A percentile compares a stretch with the other conserved stretches of the same genome.
Evolutionary conservation across 1,140 invertebrate genomes (phyloP).

Genomic region (Diabrotica undecimpunctata): DNA sequence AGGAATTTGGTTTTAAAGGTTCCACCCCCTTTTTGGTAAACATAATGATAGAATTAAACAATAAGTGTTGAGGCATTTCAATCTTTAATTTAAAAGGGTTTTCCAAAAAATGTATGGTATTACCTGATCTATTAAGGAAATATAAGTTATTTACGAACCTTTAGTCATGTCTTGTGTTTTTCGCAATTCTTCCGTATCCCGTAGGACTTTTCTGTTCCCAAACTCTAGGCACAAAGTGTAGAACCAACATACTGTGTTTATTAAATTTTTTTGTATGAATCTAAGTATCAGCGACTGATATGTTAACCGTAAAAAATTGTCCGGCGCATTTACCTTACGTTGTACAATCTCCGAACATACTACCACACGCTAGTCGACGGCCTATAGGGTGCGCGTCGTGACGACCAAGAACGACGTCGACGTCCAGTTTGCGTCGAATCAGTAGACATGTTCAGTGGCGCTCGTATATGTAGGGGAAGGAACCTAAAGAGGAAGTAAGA

Average conservation of each 20-base stretch:
- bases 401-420: not conserved
- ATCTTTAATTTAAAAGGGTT: too few relatives aligned
- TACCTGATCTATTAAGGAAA: not conserved
- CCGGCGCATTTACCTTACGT: not conserved
- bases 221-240: not conserved
- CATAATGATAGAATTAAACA: too few relatives aligned
- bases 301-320: not conserved
- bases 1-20: too few relatives aligned
- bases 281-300: not conserved
- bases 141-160: not conserved
- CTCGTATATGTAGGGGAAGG: not conserved
- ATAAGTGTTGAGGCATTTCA: too few relatives aligned
- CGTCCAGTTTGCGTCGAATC: constrained; percentile 1
- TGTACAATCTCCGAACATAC: not conserved
- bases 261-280: not conserved
- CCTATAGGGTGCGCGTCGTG: not conserved
- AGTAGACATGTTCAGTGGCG: not conserved
- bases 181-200: not conserved
- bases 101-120: not conserved
- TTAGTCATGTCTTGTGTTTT: not conserved
- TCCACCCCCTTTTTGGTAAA: too few relatives aligned
- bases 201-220: not conserved
- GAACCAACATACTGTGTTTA: not conserved
- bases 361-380: not conserved
- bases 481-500: not conserved